Evolutionary conservation across 2,113 vertebrate genomes (phyloP), one percentile per base, ranked within the genome.

Genomic region (Cricetomys ansorgei): DNA sequence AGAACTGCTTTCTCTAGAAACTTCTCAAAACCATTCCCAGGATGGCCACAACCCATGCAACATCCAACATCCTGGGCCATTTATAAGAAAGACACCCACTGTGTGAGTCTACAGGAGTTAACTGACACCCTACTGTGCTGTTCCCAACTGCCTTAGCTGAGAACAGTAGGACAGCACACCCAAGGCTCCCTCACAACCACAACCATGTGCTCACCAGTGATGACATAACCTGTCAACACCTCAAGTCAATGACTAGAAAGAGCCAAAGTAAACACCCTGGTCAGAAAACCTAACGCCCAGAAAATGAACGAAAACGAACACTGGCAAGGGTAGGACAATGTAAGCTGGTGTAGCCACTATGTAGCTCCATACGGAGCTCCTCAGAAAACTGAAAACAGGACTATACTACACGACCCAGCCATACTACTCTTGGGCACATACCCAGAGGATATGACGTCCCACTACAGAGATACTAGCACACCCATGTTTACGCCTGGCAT

Each of bases 151-250:
- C 57, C 43, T 31, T 40, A 17, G 29, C 31, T 40, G 75, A 86
- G 84, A n/a, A 55, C 11, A 4, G 0, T 10, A 17, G 17, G 13
- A 17, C 13, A 2, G 2, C 13, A 48, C n/a, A 50, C 12, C 27
- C 53, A 25, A n/a, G 23, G 27, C 19, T 31, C 15, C 69, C 48
- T 37, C 83, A 79, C 25, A 79, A 50, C 80, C 40, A 27, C 69
- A n/a, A n/a, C 7, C 16, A n/a, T n/a, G 37, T 31, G 5, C n/a
- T 77, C 40, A 4, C 16, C 25, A 23, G 43, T 0, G 9, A 85
- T 3, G 53, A n/a, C 40, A 72, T 5, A 83, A 31, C 40, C 81
- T 31, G 57, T 31, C 93, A 89, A 29, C 37, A n/a, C 19, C 19
- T 29, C 53, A 16, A 16, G 21, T 13, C n/a, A 81, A 27, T 40